A percentile compares a stretch with the other conserved stretches of the same genome.
phyloP scores from a whole-genome alignment of 1,140 invertebrate genomes.

The Dreissena polymorpha region DNA sequence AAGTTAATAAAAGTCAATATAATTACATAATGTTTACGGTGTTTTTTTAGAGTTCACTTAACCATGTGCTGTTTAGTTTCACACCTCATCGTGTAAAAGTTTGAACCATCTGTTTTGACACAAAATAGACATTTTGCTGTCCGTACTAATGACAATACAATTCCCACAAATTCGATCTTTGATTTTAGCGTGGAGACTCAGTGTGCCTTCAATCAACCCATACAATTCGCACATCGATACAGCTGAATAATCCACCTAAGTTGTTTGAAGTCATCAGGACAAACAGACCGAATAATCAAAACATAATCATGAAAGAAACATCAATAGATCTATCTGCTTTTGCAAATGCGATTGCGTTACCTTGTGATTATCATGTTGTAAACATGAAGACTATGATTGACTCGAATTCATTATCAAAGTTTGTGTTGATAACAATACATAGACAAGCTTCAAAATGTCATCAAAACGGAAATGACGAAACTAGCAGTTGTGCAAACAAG shows the following conservation, averaged over 20 bases:
- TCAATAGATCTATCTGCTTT: slow-evolving; percentile 63
- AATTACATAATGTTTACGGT: too few species aligned
- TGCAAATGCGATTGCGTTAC: slow-evolving; percentile 72
- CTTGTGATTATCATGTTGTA: slow-evolving; percentile 66
- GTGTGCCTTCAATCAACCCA: slow-evolving; percentile 1
- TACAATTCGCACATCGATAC: neutral
- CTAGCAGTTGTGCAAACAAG: neutral
- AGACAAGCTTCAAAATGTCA: slow-evolving; percentile 50
- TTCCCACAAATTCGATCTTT: neutral
- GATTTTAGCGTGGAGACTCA: neutral
- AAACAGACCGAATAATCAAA: neutral
- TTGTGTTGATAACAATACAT: slow-evolving; percentile 51
- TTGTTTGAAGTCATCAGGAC: neutral
- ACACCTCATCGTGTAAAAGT: too few species aligned
- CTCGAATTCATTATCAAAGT: neutral
- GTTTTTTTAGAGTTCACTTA: too few species aligned
- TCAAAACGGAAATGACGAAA: neutral
- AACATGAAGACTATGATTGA: slow-evolving; percentile 57
- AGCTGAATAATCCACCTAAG: slow-evolving; percentile 24
- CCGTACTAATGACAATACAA: too few species aligned
- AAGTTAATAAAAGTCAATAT: too few species aligned
- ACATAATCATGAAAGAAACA: neutral
- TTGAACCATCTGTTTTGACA: too few species aligned
- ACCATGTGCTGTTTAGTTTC: too few species aligned
- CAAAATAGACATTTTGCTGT: too few species aligned